phyloP scores from a whole-genome alignment of 1,140 invertebrate genomes.

The Branchinecta lindahli region DNA sequence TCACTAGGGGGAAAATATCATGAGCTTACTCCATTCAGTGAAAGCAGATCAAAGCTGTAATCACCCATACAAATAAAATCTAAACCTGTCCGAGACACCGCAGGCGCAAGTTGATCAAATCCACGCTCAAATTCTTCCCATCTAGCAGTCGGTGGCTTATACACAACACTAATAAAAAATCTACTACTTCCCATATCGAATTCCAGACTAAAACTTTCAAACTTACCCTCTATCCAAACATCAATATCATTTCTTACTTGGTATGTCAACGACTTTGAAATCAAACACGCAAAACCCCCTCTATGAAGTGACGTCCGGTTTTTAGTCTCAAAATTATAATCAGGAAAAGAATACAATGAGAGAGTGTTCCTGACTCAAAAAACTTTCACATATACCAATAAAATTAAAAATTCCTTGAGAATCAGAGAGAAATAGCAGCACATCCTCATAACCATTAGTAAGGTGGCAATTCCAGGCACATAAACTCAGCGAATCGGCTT shows the following conservation, averaged over 20 bases:
- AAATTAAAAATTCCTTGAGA: background rate
- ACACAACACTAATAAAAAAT: slow-evolving; percentile 2
- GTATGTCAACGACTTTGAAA: slow-evolving; percentile 2
- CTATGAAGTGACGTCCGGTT: slow-evolving; percentile 4
- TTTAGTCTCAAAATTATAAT: slow-evolving; percentile 6
- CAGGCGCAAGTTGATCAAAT: no score
- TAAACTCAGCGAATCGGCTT: no score
- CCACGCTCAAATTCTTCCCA: no score
- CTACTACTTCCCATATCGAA: slow-evolving; percentile 5
- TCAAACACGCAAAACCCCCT: background rate
- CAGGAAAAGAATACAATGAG: slow-evolving; percentile 5
- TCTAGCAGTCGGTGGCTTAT: background rate
- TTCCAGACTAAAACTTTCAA: slow-evolving; percentile 9
- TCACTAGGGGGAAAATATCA: slow-evolving; percentile 5
- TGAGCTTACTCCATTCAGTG: slow-evolving; percentile 8
- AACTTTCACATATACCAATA: slow-evolving; percentile 9
- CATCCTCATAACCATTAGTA: no score
- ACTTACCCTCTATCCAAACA: no score
- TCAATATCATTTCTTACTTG: slow-evolving; percentile 9
- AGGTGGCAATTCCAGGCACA: no score
- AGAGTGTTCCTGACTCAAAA: slow-evolving; percentile 8
- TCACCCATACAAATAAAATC: background rate
- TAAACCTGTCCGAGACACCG: no score
- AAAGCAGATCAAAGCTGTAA: background rate
- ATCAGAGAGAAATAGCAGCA: no score